phyloP scores from a whole-genome alignment of 2,888 invertebrate genomes.

The Aphodius granarius region DNA sequence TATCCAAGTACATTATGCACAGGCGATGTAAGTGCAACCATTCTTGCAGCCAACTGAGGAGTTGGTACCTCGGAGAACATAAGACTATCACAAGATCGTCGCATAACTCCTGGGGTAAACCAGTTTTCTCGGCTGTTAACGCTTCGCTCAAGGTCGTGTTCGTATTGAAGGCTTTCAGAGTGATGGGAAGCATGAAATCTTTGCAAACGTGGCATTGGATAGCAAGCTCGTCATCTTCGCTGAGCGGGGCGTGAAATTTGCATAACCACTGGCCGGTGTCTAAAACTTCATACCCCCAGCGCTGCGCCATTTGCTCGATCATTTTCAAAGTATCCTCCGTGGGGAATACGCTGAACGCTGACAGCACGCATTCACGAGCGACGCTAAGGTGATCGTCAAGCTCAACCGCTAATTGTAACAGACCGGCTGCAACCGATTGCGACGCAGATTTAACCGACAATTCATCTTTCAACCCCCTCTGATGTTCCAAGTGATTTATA shows the following conservation, averaged over 20 bases:
- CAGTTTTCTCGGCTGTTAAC: conserved; percentile 62
- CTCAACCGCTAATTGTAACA: conserved; percentile 65
- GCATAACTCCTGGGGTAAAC: conserved; percentile 65
- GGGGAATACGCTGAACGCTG: conserved; percentile 76
- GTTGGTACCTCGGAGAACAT: conserved; percentile 71
- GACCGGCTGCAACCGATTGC: conserved; percentile 63
- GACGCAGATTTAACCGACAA: conserved; percentile 59
- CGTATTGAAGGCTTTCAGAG: conserved; percentile 45
- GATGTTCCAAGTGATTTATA: conserved; percentile 72
- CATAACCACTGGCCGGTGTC: conserved; percentile 52
- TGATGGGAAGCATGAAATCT: conserved; percentile 50
- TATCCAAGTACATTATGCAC: conserved; percentile 61
- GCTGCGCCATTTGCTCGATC: conserved; percentile 59
- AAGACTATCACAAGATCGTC: conserved; percentile 73
- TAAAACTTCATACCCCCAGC: conserved; percentile 55
- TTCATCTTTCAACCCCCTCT: conserved; percentile 58
- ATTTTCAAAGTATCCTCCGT: conserved; percentile 61
- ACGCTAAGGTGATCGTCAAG: conserved; percentile 63
- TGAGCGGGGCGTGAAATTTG: conserved; percentile 47
- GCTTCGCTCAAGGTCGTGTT: conserved; percentile 53
- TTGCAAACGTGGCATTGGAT: conserved; percentile 48
- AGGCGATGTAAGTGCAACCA: conserved; percentile 61
- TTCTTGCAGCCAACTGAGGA: conserved; percentile 69
- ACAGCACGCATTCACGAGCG: conserved; percentile 70
- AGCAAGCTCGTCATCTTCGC: conserved; percentile 45